These are phyloP conservation scores for Parochlus steinenii DNA, from an alignment of 2,888 invertebrate genomes.

Conservation along the genomic window DNA sequence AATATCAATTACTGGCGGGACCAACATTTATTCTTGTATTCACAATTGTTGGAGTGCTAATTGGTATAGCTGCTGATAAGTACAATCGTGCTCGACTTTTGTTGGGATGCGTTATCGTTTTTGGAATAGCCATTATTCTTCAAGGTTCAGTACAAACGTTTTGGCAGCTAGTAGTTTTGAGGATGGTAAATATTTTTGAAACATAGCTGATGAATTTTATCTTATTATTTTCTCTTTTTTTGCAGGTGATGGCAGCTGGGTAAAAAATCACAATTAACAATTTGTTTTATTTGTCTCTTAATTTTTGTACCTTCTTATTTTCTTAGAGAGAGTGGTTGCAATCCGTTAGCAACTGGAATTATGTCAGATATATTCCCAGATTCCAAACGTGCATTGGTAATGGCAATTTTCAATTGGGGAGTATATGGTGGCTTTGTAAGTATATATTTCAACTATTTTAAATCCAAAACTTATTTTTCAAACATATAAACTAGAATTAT, in stretches of 20 bases:
- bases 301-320: too few relatives aligned
- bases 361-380: slow-evolving; percentile 68
- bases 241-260: slow-evolving; percentile 76
- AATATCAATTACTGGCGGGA: slow-evolving; percentile 84
- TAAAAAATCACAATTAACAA: too few relatives aligned
- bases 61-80: slow-evolving; percentile 69
- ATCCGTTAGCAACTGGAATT: slow-evolving; percentile 71
- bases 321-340: slow-evolving; percentile 66
- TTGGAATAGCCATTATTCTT: slow-evolving; percentile 67
- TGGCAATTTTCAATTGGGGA: slow-evolving; percentile 92
- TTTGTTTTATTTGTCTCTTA: slow-evolving; percentile 4
- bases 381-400: slow-evolving; percentile 66
- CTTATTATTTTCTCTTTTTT: too few relatives aligned
- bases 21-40: slow-evolving; percentile 86
- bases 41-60: slow-evolving; percentile 69
- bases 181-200: too few relatives aligned
- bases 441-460: too few relatives aligned
- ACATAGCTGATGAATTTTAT: too few relatives aligned
- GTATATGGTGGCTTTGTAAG: slow-evolving; percentile 80
- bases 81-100: slow-evolving; percentile 59
- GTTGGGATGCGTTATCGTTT: slow-evolving; percentile 59
- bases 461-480: too few relatives aligned
- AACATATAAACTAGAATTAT: too few relatives aligned
- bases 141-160: slow-evolving; percentile 72
- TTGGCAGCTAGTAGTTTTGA: slow-evolving; percentile 75